Percentiles rank a stretch among this genome's conserved stretches.
These are phyloP conservation scores for Pseudotriccus pelzelni DNA, from an alignment of 2,797 vertebrate genomes.

Conservation along the genomic window DNA sequence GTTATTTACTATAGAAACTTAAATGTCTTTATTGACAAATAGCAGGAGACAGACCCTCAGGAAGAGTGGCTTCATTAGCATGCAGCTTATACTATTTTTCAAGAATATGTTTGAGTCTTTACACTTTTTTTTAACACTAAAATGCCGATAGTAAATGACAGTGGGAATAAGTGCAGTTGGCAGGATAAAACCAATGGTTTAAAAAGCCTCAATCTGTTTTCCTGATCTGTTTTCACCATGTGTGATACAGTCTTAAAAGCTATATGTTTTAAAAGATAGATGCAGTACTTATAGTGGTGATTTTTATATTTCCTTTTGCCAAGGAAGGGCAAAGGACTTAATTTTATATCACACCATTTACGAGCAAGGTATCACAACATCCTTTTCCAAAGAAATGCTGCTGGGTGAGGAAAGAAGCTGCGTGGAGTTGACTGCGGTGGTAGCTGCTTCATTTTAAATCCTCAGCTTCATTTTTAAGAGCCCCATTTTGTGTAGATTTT, in stretches of 20 bases:
- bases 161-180: slow-evolving; percentile 71
- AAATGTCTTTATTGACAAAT: slow-evolving; percentile 71
- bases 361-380: neutral
- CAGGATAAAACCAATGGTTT: slow-evolving; percentile 72
- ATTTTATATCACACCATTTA: slow-evolving; percentile 31
- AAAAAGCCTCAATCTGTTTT: slow-evolving; percentile 73
- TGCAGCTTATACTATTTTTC: slow-evolving; percentile 68
- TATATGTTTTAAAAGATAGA: slow-evolving; percentile 35
- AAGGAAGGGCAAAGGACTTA: slow-evolving; percentile 28
- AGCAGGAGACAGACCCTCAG: slow-evolving; percentile 69
- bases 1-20: slow-evolving; percentile 63
- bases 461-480: neutral
- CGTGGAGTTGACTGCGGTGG: neutral
- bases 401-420: neutral
- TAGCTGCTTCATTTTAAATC: neutral
- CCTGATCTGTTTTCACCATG: slow-evolving; percentile 50
- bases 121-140: slow-evolving; percentile 52
- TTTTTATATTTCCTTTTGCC: slow-evolving; percentile 39
- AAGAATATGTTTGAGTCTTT: slow-evolving; percentile 71
- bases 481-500: neutral
- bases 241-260: slow-evolving; percentile 28
- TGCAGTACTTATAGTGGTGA: slow-evolving; percentile 11
- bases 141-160: slow-evolving; percentile 72
- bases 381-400: neutral
- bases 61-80: slow-evolving; percentile 73